These are phyloP conservation scores for Heliocidaris erythrogramma DNA, from an alignment of 35 echinoderm and acorn worm species.

Conservation along the genomic window DNA sequence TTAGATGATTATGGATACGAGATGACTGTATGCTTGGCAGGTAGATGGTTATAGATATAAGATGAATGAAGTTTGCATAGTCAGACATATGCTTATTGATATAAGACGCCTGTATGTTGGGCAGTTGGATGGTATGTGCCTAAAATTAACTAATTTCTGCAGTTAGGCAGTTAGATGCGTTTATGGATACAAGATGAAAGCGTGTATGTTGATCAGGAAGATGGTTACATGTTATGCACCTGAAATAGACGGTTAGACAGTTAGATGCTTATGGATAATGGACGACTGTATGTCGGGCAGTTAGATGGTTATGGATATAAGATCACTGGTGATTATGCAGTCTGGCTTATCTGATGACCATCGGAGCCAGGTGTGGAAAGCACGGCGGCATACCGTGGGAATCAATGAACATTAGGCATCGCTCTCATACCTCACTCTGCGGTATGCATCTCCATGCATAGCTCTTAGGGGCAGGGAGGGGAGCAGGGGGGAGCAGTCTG, in stretches of 20 bases:
- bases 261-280: neutral
- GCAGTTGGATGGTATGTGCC: no score
- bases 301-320: neutral
- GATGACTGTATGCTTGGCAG: neutral
- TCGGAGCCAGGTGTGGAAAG: conserved; percentile 30
- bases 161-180: no score
- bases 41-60: neutral
- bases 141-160: no score
- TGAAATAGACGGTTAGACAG: neutral
- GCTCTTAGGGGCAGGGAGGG: neutral
- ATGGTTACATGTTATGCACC: no score
- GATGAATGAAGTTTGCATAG: neutral
- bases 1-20: neutral
- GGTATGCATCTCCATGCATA: conserved; percentile 18
- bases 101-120: neutral
- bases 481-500: neutral
- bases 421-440: neutral
- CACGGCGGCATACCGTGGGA: conserved; percentile 24
- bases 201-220: no score
- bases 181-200: no score
- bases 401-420: conserved; percentile 13
- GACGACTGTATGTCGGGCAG: neutral
- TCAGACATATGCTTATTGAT: neutral
- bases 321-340: conserved; percentile 1
- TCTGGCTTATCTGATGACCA: conserved; percentile 29